Conservation (phyloP, 1,140 invertebrate species). For the Asobara japonica region DNA sequence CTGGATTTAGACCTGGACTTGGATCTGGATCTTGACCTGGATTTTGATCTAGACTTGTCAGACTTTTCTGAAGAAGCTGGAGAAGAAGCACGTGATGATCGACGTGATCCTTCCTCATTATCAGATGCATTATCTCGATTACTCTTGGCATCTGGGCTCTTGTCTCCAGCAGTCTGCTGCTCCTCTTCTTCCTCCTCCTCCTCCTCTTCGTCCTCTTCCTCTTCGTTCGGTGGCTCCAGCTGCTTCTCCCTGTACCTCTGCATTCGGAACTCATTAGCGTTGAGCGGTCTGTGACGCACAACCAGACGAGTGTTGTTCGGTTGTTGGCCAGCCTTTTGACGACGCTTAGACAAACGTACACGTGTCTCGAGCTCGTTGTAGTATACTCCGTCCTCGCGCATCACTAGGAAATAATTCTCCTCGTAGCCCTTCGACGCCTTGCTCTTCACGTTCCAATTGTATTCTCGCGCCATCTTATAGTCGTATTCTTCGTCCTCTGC, state of each 20-base stretch:
- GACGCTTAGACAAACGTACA: constrained; percentile 89
- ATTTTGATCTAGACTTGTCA: constrained; percentile 51
- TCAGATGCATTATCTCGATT: constrained; percentile 35
- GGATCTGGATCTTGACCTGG: too few relatives aligned
- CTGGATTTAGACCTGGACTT: constrained; percentile 52
- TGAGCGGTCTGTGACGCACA: constrained; percentile 90
- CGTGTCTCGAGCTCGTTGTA: constrained; percentile 98
- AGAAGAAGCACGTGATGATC: constrained; percentile 49
- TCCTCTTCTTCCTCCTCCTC: constrained; percentile 53
- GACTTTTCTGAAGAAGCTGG: constrained; percentile 51
- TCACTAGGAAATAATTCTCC: constrained; percentile 98
- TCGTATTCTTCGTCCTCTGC: constrained; percentile 93
- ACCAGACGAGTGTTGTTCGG: constrained; percentile 85
- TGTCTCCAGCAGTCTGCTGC: constrained; percentile 46
- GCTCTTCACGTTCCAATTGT: constrained; percentile 99
- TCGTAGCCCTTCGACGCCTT: constrained; percentile 98
- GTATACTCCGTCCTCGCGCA: constrained; percentile 87
- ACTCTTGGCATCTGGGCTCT: constrained; percentile 40
- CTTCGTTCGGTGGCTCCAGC: constrained; percentile 86
- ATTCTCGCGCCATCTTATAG: constrained; percentile 94
- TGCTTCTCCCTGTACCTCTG: constrained; percentile 87
- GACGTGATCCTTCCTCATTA: constrained; percentile 47
- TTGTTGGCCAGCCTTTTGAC: constrained; percentile 79
- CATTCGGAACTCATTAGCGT: constrained; percentile 85
- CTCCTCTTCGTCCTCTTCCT: constrained; percentile 75